A percentile compares a stretch with the other conserved stretches of the same genome.
Conservation (phyloP, 37 sponge, comb jelly and placozoan species). For the Petrosia ficiformis region DNA sequence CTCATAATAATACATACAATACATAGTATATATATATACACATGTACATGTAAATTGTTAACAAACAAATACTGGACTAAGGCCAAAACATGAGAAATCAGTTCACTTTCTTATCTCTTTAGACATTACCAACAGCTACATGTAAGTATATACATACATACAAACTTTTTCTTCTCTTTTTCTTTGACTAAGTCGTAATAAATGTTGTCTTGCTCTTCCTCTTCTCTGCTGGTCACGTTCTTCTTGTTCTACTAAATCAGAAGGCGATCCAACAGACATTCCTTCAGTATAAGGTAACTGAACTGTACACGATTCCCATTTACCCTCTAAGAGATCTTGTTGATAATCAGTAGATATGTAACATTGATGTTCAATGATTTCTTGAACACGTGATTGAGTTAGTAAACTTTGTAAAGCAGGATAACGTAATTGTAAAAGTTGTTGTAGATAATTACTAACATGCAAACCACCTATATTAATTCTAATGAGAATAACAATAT, state of each 20-base stretch:
- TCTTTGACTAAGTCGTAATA: conserved; percentile 66
- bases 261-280: neutral
- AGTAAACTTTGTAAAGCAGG: conserved; percentile 56
- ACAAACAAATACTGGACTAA: no score
- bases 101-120: no score
- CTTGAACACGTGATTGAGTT: conserved; percentile 70
- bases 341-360: conserved; percentile 68
- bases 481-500: conserved; percentile 23
- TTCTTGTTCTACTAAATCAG: conserved; percentile 46
- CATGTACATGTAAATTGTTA: no score
- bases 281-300: conserved; percentile 70
- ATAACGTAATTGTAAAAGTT: conserved; percentile 78
- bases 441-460: conserved; percentile 65
- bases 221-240: conserved; percentile 67
- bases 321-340: conserved; percentile 51
- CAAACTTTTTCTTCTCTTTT: conserved; percentile 71
- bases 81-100: no score
- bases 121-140: no score
- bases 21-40: no score
- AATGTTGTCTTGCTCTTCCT: conserved; percentile 67
- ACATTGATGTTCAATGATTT: conserved; percentile 66
- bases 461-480: conserved; percentile 87
- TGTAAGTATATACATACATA: neutral
- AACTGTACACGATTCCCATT: neutral
- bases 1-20: no score